Evolutionary conservation across 1,140 invertebrate genomes (phyloP).

Genomic region (Dreissena rostriformis): DNA sequence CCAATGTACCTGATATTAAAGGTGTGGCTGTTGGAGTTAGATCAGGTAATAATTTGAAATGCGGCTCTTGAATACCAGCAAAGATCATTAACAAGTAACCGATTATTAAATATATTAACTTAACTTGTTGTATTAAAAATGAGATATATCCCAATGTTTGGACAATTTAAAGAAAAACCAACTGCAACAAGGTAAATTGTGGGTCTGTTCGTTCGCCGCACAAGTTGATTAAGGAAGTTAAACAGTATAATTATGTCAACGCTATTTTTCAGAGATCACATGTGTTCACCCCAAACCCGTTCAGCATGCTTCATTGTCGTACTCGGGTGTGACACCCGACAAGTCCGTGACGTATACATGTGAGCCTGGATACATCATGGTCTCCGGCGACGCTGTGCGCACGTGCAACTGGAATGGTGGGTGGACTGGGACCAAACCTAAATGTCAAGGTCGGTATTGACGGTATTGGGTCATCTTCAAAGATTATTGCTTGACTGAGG

Average conservation of each 20-base stretch:
- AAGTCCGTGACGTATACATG: constrained; percentile 5
- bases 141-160: background rate
- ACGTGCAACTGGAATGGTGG: constrained; percentile 1
- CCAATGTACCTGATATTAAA: constrained; percentile 4
- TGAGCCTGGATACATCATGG: background rate
- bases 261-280: background rate
- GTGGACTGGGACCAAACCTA: constrained; percentile 14
- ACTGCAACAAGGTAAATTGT: background rate
- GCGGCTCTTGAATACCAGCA: background rate
- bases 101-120: background rate
- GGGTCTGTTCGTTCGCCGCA: background rate
- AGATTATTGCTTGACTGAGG: no score
- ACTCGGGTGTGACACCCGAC: background rate
- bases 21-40: constrained; percentile 28
- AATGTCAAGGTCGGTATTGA: constrained; percentile 1
- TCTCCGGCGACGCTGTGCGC: constrained; percentile 8
- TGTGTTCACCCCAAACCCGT: background rate
- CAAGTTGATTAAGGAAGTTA: background rate
- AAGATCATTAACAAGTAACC: background rate
- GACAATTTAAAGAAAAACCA: background rate
- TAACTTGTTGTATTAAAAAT: background rate
- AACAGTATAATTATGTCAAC: background rate
- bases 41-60: constrained; percentile 16
- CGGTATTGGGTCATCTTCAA: no score
- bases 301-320: background rate